Evolutionary conservation across 2,113 vertebrate species (phyloP), one percentile per base, ranked within the genome.

Genomic region (Nansenia antarctica): DNA sequence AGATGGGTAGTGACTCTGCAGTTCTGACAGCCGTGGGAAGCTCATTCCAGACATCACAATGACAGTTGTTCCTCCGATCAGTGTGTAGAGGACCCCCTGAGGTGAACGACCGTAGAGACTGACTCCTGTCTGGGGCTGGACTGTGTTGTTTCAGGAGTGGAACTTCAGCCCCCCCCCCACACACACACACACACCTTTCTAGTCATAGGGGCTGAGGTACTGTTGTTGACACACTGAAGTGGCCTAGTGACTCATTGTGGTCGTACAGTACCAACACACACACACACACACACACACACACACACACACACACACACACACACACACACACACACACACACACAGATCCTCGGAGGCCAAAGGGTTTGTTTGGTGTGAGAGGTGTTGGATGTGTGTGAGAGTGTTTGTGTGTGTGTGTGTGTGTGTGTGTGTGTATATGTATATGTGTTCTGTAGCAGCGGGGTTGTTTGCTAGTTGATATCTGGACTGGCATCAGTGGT

Each of bases 401-500:
- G n/a, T n/a, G n/a, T n/a, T n/a, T n/a, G n/a, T n/a, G n/a, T n/a
- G n/a, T n/a, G n/a, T n/a, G n/a, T n/a, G n/a, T n/a, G n/a, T n/a
- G n/a, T n/a, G n/a, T 29, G n/a, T n/a, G n/a, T n/a, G n/a, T n/a
- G n/a, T n/a, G n/a, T n/a, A n/a, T n/a, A n/a, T n/a, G n/a, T n/a
- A n/a, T n/a, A n/a, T 22, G 32, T 39, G 32, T 27, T 26, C 58
- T 20, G 39, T 42, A 18, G n/a, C n/a, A n/a, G n/a, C n/a, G n/a
- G n/a, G n/a, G n/a, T n/a, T n/a, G n/a, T n/a, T n/a, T 39, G 37
- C n/a, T 15, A 6, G 32, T 67, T 49, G 52, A 27, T 64, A 30
- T 68, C 62, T 30, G 55, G 70, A 73, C 67, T 54, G 58, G 37
- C 45, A 73, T 76, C 78, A 53, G 62, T 12, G 9, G 26, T 11